Evolutionary conservation across 2,888 invertebrate genomes (phyloP).

Genomic region (Pristionchus exspectatus): DNA sequence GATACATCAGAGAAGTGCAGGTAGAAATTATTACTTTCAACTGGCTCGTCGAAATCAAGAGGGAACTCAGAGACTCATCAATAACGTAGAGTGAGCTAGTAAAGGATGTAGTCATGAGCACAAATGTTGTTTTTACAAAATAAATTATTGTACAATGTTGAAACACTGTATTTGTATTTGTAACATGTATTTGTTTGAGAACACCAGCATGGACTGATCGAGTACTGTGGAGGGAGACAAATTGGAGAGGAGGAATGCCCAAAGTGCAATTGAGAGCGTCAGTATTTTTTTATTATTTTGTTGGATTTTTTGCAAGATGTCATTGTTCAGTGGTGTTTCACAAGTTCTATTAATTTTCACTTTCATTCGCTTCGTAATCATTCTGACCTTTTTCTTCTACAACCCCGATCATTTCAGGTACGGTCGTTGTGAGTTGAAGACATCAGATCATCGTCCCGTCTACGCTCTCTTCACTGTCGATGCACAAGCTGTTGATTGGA

Average conservation of each 20-base stretch:
- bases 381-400: neutral
- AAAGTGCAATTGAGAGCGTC: constrained; percentile 61
- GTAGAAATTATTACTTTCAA: neutral
- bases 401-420: constrained; percentile 83
- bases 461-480: constrained; percentile 92
- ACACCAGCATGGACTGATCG: constrained; percentile 99
- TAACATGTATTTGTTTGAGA: constrained; percentile 82
- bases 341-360: neutral
- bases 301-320: no score
- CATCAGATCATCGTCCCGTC: constrained; percentile 86
- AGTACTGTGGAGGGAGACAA: constrained; percentile 88
- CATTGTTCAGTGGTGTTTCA: neutral
- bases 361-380: neutral
- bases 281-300: no score
- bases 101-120: no score
- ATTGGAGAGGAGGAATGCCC: constrained; percentile 55
- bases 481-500: constrained; percentile 88
- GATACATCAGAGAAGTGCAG: constrained; percentile 96
- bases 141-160: no score
- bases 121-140: neutral
- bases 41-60: neutral
- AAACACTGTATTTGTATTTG: no score
- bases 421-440: constrained; percentile 91
- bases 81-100: no score
- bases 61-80: no score